phyloP scores from a whole-genome alignment of 2,888 invertebrate species.

The Apomyelois bistriatella region DNA sequence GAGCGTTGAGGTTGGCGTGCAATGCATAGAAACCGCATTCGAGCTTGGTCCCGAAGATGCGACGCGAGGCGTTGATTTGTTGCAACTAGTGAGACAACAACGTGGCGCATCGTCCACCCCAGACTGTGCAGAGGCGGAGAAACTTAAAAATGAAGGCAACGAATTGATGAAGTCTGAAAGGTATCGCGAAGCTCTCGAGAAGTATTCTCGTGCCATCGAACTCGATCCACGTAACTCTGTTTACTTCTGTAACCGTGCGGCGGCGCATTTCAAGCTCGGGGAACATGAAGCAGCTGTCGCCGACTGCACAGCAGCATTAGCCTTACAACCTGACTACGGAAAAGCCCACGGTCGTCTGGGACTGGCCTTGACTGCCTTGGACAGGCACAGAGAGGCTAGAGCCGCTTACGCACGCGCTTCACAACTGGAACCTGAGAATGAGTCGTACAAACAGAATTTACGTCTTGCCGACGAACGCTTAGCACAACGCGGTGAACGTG shows the following conservation, averaged over 20 bases:
- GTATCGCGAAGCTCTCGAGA: slow-evolving; percentile 88
- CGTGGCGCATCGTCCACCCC: slow-evolving; percentile 31
- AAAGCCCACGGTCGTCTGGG: slow-evolving; percentile 97
- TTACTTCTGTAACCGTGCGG: slow-evolving; percentile 98
- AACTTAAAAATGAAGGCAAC: slow-evolving; percentile 92
- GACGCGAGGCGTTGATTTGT: slow-evolving; percentile 51
- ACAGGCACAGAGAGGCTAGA: slow-evolving; percentile 90
- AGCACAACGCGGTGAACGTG: slow-evolving; percentile 83
- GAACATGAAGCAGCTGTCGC: slow-evolving; percentile 91
- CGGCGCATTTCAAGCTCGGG: slow-evolving; percentile 94
- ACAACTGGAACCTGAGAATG: slow-evolving; percentile 94
- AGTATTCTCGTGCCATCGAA: slow-evolving; percentile 93
- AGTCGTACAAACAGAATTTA: slow-evolving; percentile 92
- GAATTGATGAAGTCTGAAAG: slow-evolving; percentile 92
- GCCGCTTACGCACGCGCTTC: slow-evolving; percentile 93
- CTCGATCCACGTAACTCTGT: slow-evolving; percentile 94
- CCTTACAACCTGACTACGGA: slow-evolving; percentile 93
- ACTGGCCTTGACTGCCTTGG: slow-evolving; percentile 91
- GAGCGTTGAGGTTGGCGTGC: slow-evolving; percentile 95
- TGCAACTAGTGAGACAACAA: slow-evolving; percentile 48
- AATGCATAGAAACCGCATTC: slow-evolving; percentile 96
- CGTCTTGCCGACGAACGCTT: slow-evolving; percentile 87
- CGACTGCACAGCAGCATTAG: slow-evolving; percentile 94
- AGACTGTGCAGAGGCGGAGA: slow-evolving; percentile 86
- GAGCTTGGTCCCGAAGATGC: slow-evolving; percentile 80